Conservation (phyloP, 2,888 invertebrate species). For the Tyria jacobaeae region DNA sequence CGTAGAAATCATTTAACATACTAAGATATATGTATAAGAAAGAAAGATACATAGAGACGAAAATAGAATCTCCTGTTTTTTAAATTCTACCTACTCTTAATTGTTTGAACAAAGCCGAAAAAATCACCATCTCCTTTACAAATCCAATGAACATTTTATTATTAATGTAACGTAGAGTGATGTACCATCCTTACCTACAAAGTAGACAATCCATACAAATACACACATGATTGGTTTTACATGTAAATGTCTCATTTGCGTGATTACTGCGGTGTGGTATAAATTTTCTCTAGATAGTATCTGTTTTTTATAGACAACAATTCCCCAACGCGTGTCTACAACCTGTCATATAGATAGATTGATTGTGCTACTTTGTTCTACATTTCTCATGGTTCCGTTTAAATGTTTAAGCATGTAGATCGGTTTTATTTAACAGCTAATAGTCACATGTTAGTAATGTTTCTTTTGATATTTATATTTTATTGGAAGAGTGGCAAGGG, state of each 20-base stretch:
- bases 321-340: background rate
- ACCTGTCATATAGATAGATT: slow-evolving; percentile 4
- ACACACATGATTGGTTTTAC: slow-evolving; percentile 3
- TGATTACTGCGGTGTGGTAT: background rate
- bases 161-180: background rate
- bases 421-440: slow-evolving; percentile 5
- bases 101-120: too few species aligned
- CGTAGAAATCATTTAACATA: too few species aligned
- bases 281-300: background rate
- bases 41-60: too few species aligned
- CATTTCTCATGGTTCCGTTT: slow-evolving; percentile 2
- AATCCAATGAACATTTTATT: too few species aligned
- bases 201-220: background rate
- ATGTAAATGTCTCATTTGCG: slow-evolving; percentile 12
- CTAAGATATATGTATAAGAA: too few species aligned
- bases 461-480: background rate
- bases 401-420: slow-evolving; percentile 8
- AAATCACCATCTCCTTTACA: too few species aligned
- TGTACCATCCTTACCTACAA: too few species aligned
- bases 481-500: too few species aligned
- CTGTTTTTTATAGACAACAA: slow-evolving; percentile 2
- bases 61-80: too few species aligned
- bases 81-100: too few species aligned
- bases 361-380: slow-evolving; percentile 15
- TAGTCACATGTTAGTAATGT: slow-evolving; percentile 3